Base-by-base conservation (phyloP, 2,797 vertebrate species). In the Perodicticus potto region DNA sequence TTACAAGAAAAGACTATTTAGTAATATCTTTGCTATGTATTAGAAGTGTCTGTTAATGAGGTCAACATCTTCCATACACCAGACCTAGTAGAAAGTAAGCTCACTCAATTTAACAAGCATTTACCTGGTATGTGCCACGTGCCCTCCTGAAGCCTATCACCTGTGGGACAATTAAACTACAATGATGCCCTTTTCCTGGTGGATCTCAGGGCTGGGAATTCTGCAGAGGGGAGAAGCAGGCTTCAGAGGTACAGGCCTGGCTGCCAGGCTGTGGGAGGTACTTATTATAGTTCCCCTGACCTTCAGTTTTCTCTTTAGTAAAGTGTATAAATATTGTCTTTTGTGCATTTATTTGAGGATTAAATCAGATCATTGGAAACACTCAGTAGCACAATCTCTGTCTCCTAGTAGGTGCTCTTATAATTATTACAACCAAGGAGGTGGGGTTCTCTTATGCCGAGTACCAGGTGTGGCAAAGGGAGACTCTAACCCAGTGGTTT, bases 121-220 rank as follows among this genome's bases (percentile, higher is more conserved):
- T 69, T 27, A 43, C 12, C 37, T 53, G 90, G 8, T 3, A 17
- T 49, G 49, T 81, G 57, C 81, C n/a, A 2, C 3, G 34, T 40
- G 17, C 45, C 67, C n/a, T 89, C 13, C 40, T 19, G 7, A 9
- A 8, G 0, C 3, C 49, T 12, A 23, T 61, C 84, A 20, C 49
- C 34, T 57, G 23, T 45, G 3, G 9, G 86, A 7, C 45, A 74
- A 11, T 23, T 78, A 22, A 32, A 19, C 11, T 17, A n/a, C 0
- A 2, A 19, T 0, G 6, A 1, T 8, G 40, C 22, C 19, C 11
- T 45, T 65, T 63, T 20, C 63, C 12, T 0, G 4, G 19, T 29
- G 57, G 37, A 13, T 55, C 65, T 55, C 4, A 5, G 3, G 77
- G 55, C 67, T 70, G 45, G 27, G 63, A 70, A 61, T 73, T 81